Evolutionary conservation across 2,888 invertebrate species (phyloP), one percentile per base, ranked within the genome.

Genomic region (Rambutsinella grinnellia): DNA sequence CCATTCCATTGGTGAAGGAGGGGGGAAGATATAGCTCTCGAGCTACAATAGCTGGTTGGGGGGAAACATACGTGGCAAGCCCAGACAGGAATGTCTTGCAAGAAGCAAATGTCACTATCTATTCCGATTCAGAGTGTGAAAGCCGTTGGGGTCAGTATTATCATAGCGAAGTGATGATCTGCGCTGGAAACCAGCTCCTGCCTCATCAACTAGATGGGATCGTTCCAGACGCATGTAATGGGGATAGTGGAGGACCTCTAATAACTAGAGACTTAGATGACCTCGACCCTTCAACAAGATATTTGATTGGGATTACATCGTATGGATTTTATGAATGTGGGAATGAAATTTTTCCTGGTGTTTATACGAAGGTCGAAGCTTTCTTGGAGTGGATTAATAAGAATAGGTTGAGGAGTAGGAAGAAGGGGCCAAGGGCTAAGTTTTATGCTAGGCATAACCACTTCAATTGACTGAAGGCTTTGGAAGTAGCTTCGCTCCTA

Each of bases 261-360:
- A 28, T 58, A 23, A 19, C 51, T 23, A 47, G 19, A n/a, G 46
- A 19, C 3, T 17, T n/a, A 23, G 15, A 23, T 19, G 17, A 10
- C 15, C 58, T 3, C 26, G 8, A 17, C 5, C n/a, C 3, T 58
- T 58, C 21, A n/a, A 36, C 54, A 23, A 28, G 36, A 15, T 70
- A 61, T 24, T 15, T 78, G 3, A 65, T 68, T 0, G 78, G 78
- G 8, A 46, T 75, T 2, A 47, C 70, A 15, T 54, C 54, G 1
- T 78, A 69, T 69, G 78, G 74, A 24, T n/a, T n/a, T n/a, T 49
- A 36, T 17, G 74, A 57, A 0, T 78, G 78, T 44, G 78, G 78
- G 0, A 13, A 26, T 0, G 19, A 46, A 17, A 66, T 63, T 10
- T 70, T 56, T 54, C 62, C 63, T 3, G 78, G 78, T 5, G 8